These are phyloP conservation scores for Cotesia typhae DNA, from an alignment of 1,140 invertebrate genomes.

Conservation along the genomic window DNA sequence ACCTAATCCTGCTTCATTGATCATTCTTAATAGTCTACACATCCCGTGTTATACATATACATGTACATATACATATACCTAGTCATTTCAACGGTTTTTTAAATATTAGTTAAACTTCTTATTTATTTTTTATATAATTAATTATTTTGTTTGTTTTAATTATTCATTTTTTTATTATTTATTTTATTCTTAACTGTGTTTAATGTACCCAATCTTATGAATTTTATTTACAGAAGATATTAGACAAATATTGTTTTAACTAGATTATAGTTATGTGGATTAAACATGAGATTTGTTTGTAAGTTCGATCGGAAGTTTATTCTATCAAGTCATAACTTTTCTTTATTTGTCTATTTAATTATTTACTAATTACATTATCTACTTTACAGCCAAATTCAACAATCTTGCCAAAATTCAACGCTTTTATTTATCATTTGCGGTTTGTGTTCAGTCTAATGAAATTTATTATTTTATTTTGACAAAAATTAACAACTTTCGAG, in stretches of 20 bases:
- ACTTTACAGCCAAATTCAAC: slow-evolving; percentile 65
- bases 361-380: slow-evolving; percentile 56
- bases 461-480: no score
- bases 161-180: no score
- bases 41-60: slow-evolving; percentile 13
- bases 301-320: slow-evolving; percentile 47
- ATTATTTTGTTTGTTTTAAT: slow-evolving; percentile 30
- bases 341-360: slow-evolving; percentile 42
- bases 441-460: no score
- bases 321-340: not conserved
- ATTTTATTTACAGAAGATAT: slow-evolving; percentile 62
- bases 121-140: slow-evolving; percentile 41
- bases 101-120: slow-evolving; percentile 13
- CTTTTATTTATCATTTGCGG: slow-evolving; percentile 40
- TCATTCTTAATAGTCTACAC: slow-evolving; percentile 32
- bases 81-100: slow-evolving; percentile 35
- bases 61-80: slow-evolving; percentile 37
- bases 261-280: slow-evolving; percentile 51
- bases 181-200: no score
- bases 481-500: no score
- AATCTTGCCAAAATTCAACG: slow-evolving; percentile 60
- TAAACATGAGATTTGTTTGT: slow-evolving; percentile 54
- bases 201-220: slow-evolving; percentile 33
- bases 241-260: slow-evolving; percentile 58
- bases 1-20: slow-evolving; percentile 50